phyloP scores from a whole-genome alignment of 2,113 vertebrate genomes.

The Lepus timidus region DNA sequence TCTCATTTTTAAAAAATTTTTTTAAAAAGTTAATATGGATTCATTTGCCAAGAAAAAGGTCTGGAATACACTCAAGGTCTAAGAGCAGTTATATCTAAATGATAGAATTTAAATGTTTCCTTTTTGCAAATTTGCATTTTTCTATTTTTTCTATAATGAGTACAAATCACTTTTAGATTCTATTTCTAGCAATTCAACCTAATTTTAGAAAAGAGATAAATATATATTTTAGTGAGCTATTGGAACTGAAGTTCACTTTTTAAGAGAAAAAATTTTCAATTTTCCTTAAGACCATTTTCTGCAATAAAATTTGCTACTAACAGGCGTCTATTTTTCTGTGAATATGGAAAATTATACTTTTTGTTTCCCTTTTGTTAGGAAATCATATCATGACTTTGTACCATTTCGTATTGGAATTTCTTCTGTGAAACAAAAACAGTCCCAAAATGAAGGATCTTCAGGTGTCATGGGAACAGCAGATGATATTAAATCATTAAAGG shows the following conservation, averaged over 20 bases:
- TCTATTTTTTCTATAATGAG: background rate
- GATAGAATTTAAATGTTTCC: background rate
- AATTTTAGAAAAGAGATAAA: conserved; percentile 13
- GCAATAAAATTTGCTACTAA: conserved; percentile 60
- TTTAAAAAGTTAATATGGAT: background rate
- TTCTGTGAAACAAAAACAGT: conserved; percentile 92
- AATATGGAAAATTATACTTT: conserved; percentile 62
- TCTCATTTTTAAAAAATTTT: background rate
- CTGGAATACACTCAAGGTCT: background rate
- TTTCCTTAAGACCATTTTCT: conserved; percentile 56
- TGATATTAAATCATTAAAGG: conserved; percentile 93
- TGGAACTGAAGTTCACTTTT: conserved; percentile 30
- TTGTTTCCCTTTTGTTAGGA: conserved; percentile 34
- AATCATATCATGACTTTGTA: conserved; percentile 79
- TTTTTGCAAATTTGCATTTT: background rate
- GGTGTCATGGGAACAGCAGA: conserved; percentile 92
- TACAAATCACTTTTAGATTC: background rate
- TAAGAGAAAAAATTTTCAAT: conserved; percentile 38
- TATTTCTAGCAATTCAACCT: background rate
- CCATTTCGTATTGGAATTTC: conserved; percentile 90
- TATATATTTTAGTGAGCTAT: background rate
- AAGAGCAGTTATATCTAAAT: conserved; percentile 21
- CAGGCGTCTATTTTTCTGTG: conserved; percentile 54
- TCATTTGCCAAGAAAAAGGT: conserved; percentile 23
- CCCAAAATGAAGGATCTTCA: conserved; percentile 95